Percentiles rank a stretch among this genome's conserved stretches.
Evolutionary conservation across 2,888 invertebrate species (phyloP).

Genomic region (Epistrophe eligans): DNA sequence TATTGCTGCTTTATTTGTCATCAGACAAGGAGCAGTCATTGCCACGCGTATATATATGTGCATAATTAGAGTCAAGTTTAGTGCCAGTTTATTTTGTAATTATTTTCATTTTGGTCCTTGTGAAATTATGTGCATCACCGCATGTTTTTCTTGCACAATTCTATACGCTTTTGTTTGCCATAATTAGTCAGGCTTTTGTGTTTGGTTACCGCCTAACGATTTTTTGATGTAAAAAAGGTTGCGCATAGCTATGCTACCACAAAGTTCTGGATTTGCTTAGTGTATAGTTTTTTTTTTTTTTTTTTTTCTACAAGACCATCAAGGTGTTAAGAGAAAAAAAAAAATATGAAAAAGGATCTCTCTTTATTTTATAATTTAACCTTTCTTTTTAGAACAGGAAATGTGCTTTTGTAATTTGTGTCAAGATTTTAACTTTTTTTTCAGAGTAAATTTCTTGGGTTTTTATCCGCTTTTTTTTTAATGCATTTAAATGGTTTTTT

Average conservation of each 20-base stretch:
- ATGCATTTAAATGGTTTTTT: slow-evolving; percentile 5
- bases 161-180: slow-evolving; percentile 48
- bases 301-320: not conserved
- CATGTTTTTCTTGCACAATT: slow-evolving; percentile 59
- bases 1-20: not conserved
- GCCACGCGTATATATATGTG: slow-evolving; percentile 41
- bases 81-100: slow-evolving; percentile 76
- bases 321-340: slow-evolving; percentile 5
- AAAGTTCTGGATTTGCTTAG: not conserved
- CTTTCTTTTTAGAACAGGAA: slow-evolving; percentile 23
- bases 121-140: slow-evolving; percentile 65
- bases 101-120: slow-evolving; percentile 72
- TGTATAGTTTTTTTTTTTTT: not conserved
- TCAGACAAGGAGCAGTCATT: slow-evolving; percentile 49
- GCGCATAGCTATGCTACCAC: not conserved
- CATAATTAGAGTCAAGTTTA: slow-evolving; percentile 75
- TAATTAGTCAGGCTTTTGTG: slow-evolving; percentile 73
- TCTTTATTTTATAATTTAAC: slow-evolving; percentile 3
- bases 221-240: slow-evolving; percentile 19
- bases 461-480: slow-evolving; percentile 27
- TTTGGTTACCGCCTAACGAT: slow-evolving; percentile 24
- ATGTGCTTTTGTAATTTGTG: slow-evolving; percentile 57
- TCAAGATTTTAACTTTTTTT: slow-evolving; percentile 40
- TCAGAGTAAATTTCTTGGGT: not conserved
- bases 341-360: slow-evolving; percentile 8